These are phyloP conservation scores for Channa argus DNA, from an alignment of 2,113 vertebrate species.

Conservation along the genomic window DNA sequence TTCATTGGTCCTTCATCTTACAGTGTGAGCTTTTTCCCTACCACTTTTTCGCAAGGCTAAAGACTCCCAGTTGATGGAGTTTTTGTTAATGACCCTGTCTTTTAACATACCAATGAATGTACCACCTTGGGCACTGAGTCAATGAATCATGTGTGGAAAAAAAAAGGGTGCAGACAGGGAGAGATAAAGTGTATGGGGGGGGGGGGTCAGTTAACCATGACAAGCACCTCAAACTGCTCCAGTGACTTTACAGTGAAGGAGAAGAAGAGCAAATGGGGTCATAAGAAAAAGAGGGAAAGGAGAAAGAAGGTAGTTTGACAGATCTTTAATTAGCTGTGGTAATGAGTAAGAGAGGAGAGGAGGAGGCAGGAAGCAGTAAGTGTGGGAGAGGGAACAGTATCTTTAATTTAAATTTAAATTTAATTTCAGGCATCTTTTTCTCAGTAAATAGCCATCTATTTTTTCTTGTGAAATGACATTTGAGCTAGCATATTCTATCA, in stretches of 20 bases:
- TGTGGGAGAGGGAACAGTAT: too few species aligned
- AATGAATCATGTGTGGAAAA: slow-evolving; percentile 65
- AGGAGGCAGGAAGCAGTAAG: not conserved
- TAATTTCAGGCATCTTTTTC: too few species aligned
- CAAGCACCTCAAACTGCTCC: slow-evolving; percentile 58
- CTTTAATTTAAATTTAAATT: too few species aligned
- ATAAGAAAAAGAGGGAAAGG: slow-evolving; percentile 7
- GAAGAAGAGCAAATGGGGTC: not conserved
- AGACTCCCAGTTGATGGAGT: slow-evolving; percentile 40
- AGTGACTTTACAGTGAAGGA: slow-evolving; percentile 27
- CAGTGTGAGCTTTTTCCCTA: slow-evolving; percentile 17
- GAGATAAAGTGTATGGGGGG: slow-evolving; percentile 3
- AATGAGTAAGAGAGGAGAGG: slow-evolving; percentile 31
- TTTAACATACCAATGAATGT: slow-evolving; percentile 65
- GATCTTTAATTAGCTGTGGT: slow-evolving; percentile 56
- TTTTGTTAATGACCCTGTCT: slow-evolving; percentile 70
- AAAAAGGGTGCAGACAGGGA: slow-evolving; percentile 40
- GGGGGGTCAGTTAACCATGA: slow-evolving; percentile 35
- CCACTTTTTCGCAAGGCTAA: slow-evolving; percentile 13
- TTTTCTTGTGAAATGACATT: too few species aligned
- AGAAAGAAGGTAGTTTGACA: slow-evolving; percentile 40
- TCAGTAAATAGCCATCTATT: too few species aligned
- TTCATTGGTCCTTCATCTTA: slow-evolving; percentile 3
- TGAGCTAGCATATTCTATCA: too few species aligned
- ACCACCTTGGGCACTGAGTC: slow-evolving; percentile 59